Evolutionary conservation across 2,113 vertebrate genomes (phyloP).

Genomic region (Uropsilus gracilis): DNA sequence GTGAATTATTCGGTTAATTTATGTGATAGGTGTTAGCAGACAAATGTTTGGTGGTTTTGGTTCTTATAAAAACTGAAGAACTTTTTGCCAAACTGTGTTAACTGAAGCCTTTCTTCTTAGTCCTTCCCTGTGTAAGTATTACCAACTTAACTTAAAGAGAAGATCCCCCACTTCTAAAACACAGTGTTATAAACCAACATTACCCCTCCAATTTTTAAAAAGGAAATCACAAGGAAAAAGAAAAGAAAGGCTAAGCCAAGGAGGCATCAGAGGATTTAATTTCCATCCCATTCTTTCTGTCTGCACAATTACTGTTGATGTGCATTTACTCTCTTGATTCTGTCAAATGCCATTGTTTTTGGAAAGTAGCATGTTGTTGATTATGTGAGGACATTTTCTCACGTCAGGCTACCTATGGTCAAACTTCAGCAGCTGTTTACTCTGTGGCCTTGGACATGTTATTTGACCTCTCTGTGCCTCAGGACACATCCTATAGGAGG

Average conservation of each 20-base stretch:
- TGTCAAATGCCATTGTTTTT: not conserved
- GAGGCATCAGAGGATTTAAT: not conserved
- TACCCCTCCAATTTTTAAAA: too few relatives aligned
- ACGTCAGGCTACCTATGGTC: not conserved
- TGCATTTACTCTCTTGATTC: not conserved
- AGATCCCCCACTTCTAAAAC: too few relatives aligned
- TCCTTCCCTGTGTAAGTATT: not conserved
- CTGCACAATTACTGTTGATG: not conserved
- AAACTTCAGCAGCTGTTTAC: not conserved
- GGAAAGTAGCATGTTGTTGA: not conserved
- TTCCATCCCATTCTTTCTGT: not conserved
- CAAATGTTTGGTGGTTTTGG: not conserved
- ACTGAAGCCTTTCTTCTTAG: not conserved
- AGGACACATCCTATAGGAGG: not conserved
- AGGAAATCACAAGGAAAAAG: too few relatives aligned
- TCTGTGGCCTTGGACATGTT: not conserved
- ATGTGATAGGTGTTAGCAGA: slow-evolving; percentile 19
- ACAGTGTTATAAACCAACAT: too few relatives aligned
- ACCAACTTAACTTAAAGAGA: not conserved
- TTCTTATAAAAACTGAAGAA: slow-evolving; percentile 13
- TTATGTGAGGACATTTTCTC: not conserved
- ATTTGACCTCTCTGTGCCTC: not conserved
- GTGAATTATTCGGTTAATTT: slow-evolving; percentile 45
- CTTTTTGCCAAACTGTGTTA: not conserved
- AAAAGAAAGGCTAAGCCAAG: not conserved